phyloP scores from a whole-genome alignment of 2,113 vertebrate genomes.

The Callaeas wilsoni region DNA sequence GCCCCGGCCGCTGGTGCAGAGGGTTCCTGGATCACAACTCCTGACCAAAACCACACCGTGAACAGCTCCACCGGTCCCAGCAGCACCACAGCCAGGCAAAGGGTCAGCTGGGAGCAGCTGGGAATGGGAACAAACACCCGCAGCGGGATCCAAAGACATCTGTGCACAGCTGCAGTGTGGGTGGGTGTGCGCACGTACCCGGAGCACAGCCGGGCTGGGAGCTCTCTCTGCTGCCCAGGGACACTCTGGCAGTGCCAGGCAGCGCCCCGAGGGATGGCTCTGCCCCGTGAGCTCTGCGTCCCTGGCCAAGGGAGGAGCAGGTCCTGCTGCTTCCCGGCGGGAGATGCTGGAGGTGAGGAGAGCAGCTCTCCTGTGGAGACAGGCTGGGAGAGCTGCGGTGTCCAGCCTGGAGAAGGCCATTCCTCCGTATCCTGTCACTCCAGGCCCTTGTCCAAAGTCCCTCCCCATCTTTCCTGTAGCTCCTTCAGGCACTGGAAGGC shows the following conservation, averaged over 20 bases:
- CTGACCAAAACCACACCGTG: rapidly evolving
- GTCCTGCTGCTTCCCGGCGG: not conserved
- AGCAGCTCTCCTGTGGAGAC: not conserved
- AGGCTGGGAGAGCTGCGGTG: not conserved
- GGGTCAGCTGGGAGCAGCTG: not conserved
- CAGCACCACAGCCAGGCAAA: not conserved
- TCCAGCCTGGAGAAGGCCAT: not conserved
- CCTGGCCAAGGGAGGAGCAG: rapidly evolving
- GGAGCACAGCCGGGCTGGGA: rapidly evolving
- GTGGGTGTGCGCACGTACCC: not conserved
- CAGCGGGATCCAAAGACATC: not conserved
- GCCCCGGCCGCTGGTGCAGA: not conserved
- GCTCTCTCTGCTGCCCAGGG: not conserved
- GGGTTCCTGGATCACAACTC: not conserved
- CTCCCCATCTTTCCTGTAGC: not conserved
- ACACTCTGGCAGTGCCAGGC: not conserved
- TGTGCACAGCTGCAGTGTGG: not conserved
- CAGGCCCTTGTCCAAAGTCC: not conserved
- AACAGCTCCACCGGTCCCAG: rapidly evolving
- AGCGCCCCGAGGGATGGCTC: not conserved
- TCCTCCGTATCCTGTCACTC: not conserved
- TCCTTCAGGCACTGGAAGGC: not conserved
- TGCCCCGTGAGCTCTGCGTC: not conserved
- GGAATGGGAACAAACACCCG: not conserved
- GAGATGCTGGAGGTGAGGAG: not conserved